phyloP scores from a whole-genome alignment of 2,888 invertebrate species.

The Xylota sylvarum region DNA sequence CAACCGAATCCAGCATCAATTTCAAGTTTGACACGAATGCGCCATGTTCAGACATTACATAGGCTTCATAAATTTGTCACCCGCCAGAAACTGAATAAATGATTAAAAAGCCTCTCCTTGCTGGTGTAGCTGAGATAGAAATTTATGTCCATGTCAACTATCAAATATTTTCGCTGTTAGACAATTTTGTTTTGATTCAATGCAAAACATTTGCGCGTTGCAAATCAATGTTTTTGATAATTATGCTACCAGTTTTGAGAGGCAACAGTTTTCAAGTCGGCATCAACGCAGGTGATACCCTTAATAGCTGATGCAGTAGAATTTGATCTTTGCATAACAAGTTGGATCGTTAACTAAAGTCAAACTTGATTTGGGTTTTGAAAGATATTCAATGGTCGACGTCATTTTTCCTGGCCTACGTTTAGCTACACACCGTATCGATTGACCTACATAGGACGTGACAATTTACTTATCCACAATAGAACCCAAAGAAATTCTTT shows the following conservation, averaged over 20 bases:
- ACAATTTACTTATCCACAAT: too few species aligned
- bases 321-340: not conserved
- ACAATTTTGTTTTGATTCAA: slow-evolving; percentile 61
- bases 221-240: slow-evolving; percentile 41
- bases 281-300: not conserved
- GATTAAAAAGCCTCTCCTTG: slow-evolving; percentile 71
- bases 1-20: slow-evolving; percentile 73
- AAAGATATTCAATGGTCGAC: too few species aligned
- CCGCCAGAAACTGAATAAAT: slow-evolving; percentile 63
- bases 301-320: not conserved
- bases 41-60: slow-evolving; percentile 73
- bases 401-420: too few species aligned
- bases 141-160: slow-evolving; percentile 70
- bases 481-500: too few species aligned
- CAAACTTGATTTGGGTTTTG: not conserved
- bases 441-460: too few species aligned
- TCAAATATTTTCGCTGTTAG: slow-evolving; percentile 55
- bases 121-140: slow-evolving; percentile 44
- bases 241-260: slow-evolving; percentile 50
- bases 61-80: slow-evolving; percentile 76
- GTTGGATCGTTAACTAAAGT: not conserved
- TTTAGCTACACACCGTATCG: too few species aligned
- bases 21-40: slow-evolving; percentile 76
- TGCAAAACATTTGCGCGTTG: slow-evolving; percentile 34
- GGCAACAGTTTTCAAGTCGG: not conserved